Evolutionary conservation across 2,113 vertebrate genomes (phyloP), one percentile per base, ranked within the genome.

Genomic region (Physeter macrocephalus): DNA sequence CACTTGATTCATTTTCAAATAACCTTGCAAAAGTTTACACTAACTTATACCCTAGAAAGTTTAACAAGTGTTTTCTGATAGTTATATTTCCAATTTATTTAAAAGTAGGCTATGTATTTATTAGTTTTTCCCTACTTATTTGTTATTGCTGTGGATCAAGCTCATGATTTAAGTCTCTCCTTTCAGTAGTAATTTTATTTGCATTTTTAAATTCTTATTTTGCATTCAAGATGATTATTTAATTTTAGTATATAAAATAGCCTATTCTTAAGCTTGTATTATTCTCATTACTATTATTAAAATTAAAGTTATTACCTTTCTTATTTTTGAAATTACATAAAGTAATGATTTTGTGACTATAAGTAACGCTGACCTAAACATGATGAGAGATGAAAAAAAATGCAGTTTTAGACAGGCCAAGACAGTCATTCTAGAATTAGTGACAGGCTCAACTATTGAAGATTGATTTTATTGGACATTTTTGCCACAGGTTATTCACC

Each of bases 391-490:
- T 87, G 15, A 75, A 86, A 87, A 81, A 93, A 82, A 93, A 83
- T 95, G 96, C 46, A 89, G 61, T 92, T 96, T 95, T 78, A 78
- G 43, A 71, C 36, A 66, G 54, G 4, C 11, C 46, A 78, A 78
- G 29, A 54, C 49, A 74, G 13, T 62, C n/a, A 80, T 72, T 84
- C 39, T 41, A 36, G 74, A 96, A 34, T 89, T 71, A 94, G 66
- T 69, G 61, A 83, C 8, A 78, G 43, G 27, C 4, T 78, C 69
- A 92, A 83, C 54, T 66, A 78, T 9, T 27, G 62, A 81, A 86
- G 29, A 78, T 39, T 87, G 52, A 90, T 89, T 93, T 89, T 96
- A 83, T 87, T 90, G 77, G 72, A 90, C 31, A 80, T 78, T 18
- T 95, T 94, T 12, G 17, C 39, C 74, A 67, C 6, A 95, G n/a